Base-by-base conservation (phyloP, 2,113 vertebrate species). In the Salminus brasiliensis region DNA sequence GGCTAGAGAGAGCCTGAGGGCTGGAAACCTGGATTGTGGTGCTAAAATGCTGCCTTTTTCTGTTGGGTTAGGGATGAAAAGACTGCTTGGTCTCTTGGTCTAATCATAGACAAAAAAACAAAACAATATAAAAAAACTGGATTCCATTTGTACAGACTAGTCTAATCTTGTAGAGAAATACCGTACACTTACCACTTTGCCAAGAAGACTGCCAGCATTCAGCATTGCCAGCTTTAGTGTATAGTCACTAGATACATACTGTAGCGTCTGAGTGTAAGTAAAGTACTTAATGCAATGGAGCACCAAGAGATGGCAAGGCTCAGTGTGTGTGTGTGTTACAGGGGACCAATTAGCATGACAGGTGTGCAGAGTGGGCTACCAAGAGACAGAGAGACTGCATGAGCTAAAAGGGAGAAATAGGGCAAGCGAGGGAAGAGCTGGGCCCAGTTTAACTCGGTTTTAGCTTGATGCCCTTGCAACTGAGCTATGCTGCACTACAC, bases 291-390 rank as follows among this genome's bases (percentile, higher is more conserved):
- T 76, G 73, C 68, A 70, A 43, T 69, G 53, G 68, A 23, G 72
- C 75, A 75, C 25, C 53, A 60, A 32, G 55, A 72, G 68, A 72
- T 72, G 53, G 62, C 29, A 21, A 21, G 11, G 69, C 69, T n/a
- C n/a, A n/a, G n/a, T 39, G 1, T 60, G 74, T 81, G 23, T 69
- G 57, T 23, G 9, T 63, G 80, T 43, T 77, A 34, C 23, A 59
- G 66, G 69, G 78, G 71, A 81, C 59, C 75, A 80, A 52, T 80
- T 80, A 85, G 70, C 63, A 80, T n/a, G 71, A 60, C 32, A 39
- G 5, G 71, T 52, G 72, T 57, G 70, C 52, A 10, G 67, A 41
- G 32, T 66, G 57, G 32, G 70, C 49, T 45, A 75, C 59, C 66
- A 68, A 1, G 15, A 83, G 45, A 52, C 57, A 55, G 60, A 72